Base-by-base conservation (phyloP, 1,140 invertebrate genomes). In the Macrocentrus cingulum region DNA sequence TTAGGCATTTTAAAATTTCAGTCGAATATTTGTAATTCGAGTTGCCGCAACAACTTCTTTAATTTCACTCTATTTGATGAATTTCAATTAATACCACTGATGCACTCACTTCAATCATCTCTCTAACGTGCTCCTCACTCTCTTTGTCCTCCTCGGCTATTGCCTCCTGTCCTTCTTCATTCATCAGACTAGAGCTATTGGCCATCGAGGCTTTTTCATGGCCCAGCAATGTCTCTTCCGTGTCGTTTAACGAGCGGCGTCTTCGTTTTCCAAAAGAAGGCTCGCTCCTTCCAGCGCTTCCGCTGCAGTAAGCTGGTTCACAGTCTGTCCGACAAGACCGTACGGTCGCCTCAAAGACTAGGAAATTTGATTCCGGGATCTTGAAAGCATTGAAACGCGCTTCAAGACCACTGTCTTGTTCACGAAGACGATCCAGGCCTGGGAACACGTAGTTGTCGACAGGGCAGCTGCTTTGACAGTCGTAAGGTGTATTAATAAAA, bases 331-430 rank as follows among this genome's bases (percentile, higher is more conserved):
- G 79, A 66, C 93, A 95, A 0, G 92, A 93, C 56, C 90, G 81
- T 0, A 96, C 92, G 0, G 90, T 95, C 0, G 94, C 94, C 79
- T 96, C 92, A 70, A 96, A 96, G 1, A 96, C 91, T 44, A 96
- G 73, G 80, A 94, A 94, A 73, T 95, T 95, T 0, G 93, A 95
- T 81, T 95, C 92, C 0, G 94, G 94, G 66, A 96, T 94, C 79
- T 96, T 96, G 66, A 95, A 96, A 1, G 94, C 94, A 77, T 95
- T 94, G 70, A 96, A 96, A 63, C 92, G 83, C 0, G 92, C 91
- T 80, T 95, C 92, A 5, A 95, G 78, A 7, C n/a, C n/a, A n/a
- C 91, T 93, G 66, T 94, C 91, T 0, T 91, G 90, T 66, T 87
- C 91, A 18, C 92, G 82, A 1, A 92, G 84, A 69, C 90, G 88